phyloP scores from a whole-genome alignment of 64 coral and sea anemone species.

The Montipora capricornis region DNA sequence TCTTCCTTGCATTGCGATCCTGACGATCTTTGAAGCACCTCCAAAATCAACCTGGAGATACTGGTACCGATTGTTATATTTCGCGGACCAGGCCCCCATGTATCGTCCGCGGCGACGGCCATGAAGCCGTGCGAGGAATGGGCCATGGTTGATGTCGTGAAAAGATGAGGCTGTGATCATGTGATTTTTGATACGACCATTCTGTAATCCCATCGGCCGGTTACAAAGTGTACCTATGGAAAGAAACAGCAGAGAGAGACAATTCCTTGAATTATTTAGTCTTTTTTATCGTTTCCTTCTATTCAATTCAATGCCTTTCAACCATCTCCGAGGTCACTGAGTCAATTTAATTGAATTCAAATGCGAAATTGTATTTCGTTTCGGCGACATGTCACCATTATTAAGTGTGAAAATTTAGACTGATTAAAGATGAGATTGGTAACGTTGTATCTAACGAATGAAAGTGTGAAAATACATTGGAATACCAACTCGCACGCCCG shows the following conservation, averaged over 20 bases:
- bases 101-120: slow-evolving; percentile 40
- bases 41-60: slow-evolving; percentile 85
- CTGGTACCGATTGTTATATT: slow-evolving; percentile 77
- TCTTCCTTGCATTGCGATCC: slow-evolving; percentile 83
- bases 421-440: no score
- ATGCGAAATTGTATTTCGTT: no score
- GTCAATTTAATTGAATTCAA: no score
- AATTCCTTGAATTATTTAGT: neutral
- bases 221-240: slow-evolving; percentile 67
- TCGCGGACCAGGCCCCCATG: slow-evolving; percentile 67
- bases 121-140: slow-evolving; percentile 67
- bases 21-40: slow-evolving; percentile 78
- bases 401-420: no score
- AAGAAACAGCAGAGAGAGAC: neutral
- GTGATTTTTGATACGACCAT: slow-evolving; percentile 65
- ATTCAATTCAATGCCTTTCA: no score
- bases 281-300: no score
- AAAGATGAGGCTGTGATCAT: slow-evolving; percentile 81
- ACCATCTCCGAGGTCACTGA: no score
- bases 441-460: no score
- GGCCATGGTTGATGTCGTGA: slow-evolving; percentile 47
- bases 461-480: no score
- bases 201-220: slow-evolving; percentile 89
- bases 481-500: no score
- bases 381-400: no score